Percentiles rank a stretch among this genome's conserved stretches.
phyloP scores from a whole-genome alignment of 2,888 invertebrate genomes.

The Aphidius colemani region DNA sequence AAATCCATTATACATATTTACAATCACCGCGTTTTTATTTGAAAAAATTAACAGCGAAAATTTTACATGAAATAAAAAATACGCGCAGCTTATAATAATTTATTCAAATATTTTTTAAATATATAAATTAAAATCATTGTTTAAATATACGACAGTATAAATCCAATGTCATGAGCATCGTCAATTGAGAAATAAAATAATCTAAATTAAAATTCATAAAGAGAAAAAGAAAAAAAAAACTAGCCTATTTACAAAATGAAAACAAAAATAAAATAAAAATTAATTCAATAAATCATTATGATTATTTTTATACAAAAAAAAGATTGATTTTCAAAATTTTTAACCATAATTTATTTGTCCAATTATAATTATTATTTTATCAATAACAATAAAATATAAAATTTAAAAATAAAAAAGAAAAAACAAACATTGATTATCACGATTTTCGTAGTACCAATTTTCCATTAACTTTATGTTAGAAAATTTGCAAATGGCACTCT shows the following conservation, averaged over 20 bases:
- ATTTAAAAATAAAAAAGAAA: slow-evolving; percentile 10
- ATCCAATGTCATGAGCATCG: slow-evolving; percentile 14
- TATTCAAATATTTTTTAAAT: not conserved
- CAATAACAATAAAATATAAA: no score
- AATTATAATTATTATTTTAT: no score
- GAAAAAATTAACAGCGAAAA: not conserved
- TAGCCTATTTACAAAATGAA: slow-evolving; percentile 16
- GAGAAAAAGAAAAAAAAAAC: slow-evolving; percentile 13
- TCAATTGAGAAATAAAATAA: slow-evolving; percentile 7
- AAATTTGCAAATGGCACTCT: not conserved
- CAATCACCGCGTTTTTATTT: slow-evolving; percentile 28
- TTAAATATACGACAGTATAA: not conserved
- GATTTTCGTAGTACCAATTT: slow-evolving; percentile 8
- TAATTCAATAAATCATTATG: no score
- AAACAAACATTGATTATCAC: not conserved
- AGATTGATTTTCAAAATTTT: no score
- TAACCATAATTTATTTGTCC: no score
- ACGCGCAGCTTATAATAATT: no score
- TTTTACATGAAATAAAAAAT: not conserved
- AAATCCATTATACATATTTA: slow-evolving; percentile 32
- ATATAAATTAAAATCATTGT: not conserved
- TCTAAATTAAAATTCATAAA: not conserved
- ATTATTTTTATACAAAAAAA: no score
- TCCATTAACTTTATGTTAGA: no score
- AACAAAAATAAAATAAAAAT: no score